A percentile compares a stretch with the other conserved stretches of the same genome.
phyloP scores from a whole-genome alignment of 2,888 invertebrate genomes.

The Nomada hirtipes region DNA sequence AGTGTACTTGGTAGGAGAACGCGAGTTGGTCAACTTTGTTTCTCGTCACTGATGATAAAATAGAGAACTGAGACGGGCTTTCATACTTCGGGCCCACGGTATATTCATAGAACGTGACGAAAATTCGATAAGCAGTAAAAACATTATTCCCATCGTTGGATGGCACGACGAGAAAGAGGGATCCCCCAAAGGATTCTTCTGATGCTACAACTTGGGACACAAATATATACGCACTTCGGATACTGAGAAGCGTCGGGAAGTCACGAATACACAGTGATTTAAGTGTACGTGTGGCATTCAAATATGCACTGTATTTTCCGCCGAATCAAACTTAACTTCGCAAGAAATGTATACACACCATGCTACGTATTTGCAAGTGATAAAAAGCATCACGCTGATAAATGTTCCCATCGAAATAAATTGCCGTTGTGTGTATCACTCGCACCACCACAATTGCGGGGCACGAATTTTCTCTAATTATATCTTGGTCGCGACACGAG shows the following conservation, averaged over 20 bases:
- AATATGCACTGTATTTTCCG: not conserved
- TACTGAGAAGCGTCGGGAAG: not conserved
- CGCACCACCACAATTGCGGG: conserved; percentile 23
- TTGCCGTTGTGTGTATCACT: conserved; percentile 35
- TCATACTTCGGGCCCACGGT: too few species aligned
- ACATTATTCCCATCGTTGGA: too few species aligned
- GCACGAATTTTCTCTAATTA: conserved; percentile 47
- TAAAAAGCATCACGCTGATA: not conserved
- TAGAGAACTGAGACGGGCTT: too few species aligned
- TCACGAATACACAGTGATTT: not conserved
- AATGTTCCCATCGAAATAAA: conserved; percentile 18
- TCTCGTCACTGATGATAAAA: not conserved
- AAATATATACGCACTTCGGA: not conserved
- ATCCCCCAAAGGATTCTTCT: too few species aligned
- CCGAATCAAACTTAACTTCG: not conserved
- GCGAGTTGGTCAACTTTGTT: not conserved
- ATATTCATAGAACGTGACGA: too few species aligned
- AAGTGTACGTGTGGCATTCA: not conserved
- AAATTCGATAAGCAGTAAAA: too few species aligned
- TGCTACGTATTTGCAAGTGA: too few species aligned
- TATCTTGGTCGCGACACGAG: not conserved
- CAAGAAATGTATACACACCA: not conserved
- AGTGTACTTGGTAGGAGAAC: not conserved
- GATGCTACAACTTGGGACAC: not conserved
- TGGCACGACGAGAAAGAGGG: too few species aligned